A percentile compares a stretch with the other conserved stretches of the same genome.
Conservation (phyloP, 2,113 vertebrate species). For the Orientallactaga bullata region DNA sequence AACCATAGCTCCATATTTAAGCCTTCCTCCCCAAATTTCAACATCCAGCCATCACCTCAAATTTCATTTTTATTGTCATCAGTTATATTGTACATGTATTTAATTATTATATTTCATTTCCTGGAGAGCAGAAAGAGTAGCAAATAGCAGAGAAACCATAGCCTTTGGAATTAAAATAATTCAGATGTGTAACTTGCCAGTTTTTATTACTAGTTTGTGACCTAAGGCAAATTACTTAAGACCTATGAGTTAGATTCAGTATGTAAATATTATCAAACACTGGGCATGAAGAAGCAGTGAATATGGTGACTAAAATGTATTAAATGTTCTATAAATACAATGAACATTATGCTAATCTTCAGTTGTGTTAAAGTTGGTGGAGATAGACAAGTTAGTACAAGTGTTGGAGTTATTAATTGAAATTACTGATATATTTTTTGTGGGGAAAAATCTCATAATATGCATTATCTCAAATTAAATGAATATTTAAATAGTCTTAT, state of each 20-base stretch:
- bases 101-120: not conserved
- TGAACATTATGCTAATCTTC: not conserved
- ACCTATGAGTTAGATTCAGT: constrained; percentile 2
- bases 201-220: constrained; percentile 6
- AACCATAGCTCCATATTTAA: not conserved
- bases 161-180: not conserved
- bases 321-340: not conserved
- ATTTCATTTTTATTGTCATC: constrained; percentile 3
- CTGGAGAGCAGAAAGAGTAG: not conserved
- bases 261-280: not conserved
- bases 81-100: not conserved
- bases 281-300: not conserved
- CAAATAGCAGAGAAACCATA: not conserved
- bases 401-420: not conserved
- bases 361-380: not conserved
- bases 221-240: not conserved
- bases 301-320: not conserved
- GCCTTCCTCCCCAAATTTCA: constrained; percentile 3
- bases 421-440: not conserved
- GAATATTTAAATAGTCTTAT: not conserved
- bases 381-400: not conserved
- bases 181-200: constrained; percentile 23
- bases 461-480: not conserved
- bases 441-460: not conserved
- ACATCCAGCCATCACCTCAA: not conserved